Base-by-base conservation (phyloP, 2,888 invertebrate species). In the Sesamia inferens region DNA sequence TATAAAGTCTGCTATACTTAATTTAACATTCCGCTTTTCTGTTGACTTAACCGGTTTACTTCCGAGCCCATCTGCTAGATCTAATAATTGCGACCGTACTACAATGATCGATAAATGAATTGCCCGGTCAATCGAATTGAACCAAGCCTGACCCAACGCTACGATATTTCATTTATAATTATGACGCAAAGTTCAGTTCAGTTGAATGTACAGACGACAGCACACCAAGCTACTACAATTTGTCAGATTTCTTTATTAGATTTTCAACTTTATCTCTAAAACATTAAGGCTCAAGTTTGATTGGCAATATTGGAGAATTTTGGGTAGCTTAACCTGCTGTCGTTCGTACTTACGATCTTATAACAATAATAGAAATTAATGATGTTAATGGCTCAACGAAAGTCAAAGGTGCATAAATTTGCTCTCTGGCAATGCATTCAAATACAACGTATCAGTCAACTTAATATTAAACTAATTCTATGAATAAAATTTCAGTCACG, bases 121-220 rank as follows among this genome's bases (percentile, higher is more conserved):
- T 68, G 51, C 22, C 22, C 65, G 51, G 68, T 62, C 82, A 81
- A 81, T 68, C 44, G 61, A 71, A 71, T 65, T 68, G 72, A 79
- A 82, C 79, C 63, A 63, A 55, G n/a, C 57, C 13, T 22, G 72
- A 78, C 31, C 63, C 59, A 48, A 61, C 24, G 39, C n/a, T 61
- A 62, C 57, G 72, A 78, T 72, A 78, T 82, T 82, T 58, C 65
- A 73, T 72, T 79, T 62, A 68, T 48, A 72, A 77, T 82, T 68
- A 78, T 73, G 61, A 72, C 58, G 66, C 61, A 82, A 48, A 59
- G 16, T 66, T 57, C 66, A 78, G 63, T 68, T 67, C 39, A 58
- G 55, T 59, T 51, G 14, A 66, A 57, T 31, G 31, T 31, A 31
- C 31, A 31, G 31, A 31, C 31, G 31, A 1, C n/a, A n/a, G n/a